phyloP scores from a whole-genome alignment of 2,113 vertebrate genomes.

The Cichladusa arquata region DNA sequence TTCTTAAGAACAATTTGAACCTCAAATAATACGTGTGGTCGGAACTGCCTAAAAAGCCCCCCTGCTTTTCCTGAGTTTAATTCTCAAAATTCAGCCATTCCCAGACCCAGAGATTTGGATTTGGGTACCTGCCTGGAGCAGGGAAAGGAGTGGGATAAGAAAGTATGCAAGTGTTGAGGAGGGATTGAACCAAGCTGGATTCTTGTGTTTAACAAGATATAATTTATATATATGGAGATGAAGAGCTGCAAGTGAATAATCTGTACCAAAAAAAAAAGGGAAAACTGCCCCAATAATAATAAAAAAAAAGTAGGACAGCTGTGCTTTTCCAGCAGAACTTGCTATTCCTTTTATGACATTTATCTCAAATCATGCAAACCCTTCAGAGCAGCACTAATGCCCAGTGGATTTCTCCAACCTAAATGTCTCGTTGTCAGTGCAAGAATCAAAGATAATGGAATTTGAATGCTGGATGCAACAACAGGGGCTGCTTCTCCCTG shows the following conservation, averaged over 20 bases:
- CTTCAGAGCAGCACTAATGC: slow-evolving; percentile 49
- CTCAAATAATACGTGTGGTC: background rate
- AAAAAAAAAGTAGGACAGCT: slow-evolving; percentile 27
- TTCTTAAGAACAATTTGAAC: background rate
- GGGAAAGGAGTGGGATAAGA: background rate
- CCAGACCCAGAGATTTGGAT: background rate
- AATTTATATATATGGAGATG: background rate
- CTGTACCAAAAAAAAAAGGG: background rate
- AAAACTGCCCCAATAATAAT: background rate
- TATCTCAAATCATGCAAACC: slow-evolving; percentile 36
- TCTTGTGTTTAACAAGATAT: background rate
- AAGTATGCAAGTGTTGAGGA: background rate
- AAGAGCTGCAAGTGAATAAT: background rate
- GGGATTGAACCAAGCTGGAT: background rate
- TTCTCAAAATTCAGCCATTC: background rate
- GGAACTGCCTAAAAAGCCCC: background rate
- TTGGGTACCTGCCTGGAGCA: background rate
- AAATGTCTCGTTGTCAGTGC: background rate
- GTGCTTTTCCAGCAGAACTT: slow-evolving; percentile 1
- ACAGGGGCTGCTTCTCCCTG: background rate
- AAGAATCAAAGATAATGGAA: slow-evolving; percentile 40
- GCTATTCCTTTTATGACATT: slow-evolving; percentile 34
- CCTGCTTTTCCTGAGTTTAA: background rate
- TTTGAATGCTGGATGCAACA: slow-evolving; percentile 28
- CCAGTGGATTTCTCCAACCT: slow-evolving; percentile 45